phyloP scores from a whole-genome alignment of 2,797 vertebrate species.

The Lepidocolaptes lacrymiger region DNA sequence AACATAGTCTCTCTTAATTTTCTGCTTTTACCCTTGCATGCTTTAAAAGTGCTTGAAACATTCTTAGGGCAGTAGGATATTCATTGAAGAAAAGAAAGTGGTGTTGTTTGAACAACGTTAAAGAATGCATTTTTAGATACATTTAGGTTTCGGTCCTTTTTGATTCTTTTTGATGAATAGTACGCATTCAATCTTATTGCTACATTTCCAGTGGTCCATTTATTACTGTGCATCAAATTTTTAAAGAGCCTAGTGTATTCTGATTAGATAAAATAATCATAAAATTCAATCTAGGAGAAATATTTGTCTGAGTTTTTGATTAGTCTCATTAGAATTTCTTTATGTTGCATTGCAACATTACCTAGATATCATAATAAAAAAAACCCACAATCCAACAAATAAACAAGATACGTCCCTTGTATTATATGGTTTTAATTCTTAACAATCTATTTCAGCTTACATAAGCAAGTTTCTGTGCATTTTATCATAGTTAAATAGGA shows the following conservation, averaged over 20 bases:
- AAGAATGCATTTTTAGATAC: background rate
- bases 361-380: background rate
- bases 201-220: background rate
- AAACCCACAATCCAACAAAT: background rate
- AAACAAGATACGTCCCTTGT: background rate
- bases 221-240: background rate
- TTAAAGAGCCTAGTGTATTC: background rate
- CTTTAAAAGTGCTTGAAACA: slow-evolving; percentile 75
- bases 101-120: background rate
- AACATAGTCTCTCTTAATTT: slow-evolving; percentile 70
- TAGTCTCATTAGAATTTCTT: background rate
- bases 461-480: background rate
- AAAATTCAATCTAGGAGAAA: background rate
- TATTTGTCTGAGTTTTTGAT: background rate
- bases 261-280: background rate
- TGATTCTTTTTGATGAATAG: background rate
- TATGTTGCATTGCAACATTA: background rate
- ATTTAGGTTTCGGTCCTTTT: background rate
- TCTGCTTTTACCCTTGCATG: slow-evolving; percentile 70
- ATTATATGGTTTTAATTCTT: background rate
- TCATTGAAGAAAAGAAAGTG: background rate
- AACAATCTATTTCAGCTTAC: background rate
- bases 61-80: slow-evolving; percentile 76
- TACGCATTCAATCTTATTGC: background rate
- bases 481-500: background rate